Evolutionary conservation across 1,140 invertebrate species (phyloP).

Genomic region (Temnothorax longispinosus): DNA sequence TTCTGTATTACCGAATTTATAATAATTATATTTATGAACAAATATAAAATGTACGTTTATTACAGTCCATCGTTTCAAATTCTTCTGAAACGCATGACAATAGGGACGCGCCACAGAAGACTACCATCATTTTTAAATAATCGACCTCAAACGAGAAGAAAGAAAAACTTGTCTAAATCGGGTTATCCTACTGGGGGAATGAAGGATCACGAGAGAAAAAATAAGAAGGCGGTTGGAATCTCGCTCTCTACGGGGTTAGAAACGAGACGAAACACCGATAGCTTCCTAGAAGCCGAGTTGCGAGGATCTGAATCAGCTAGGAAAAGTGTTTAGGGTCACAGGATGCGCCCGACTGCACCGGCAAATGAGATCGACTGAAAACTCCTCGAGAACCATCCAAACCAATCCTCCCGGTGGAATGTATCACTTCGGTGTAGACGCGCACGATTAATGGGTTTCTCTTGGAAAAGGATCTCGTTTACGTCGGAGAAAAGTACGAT

Average conservation of each 20-base stretch:
- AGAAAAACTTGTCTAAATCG: conserved; percentile 1
- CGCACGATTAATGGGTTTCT: conserved; percentile 72
- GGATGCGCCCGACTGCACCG: conserved; percentile 70
- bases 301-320: conserved; percentile 61
- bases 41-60: neutral
- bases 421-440: conserved; percentile 72
- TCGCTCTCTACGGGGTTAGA: conserved; percentile 24
- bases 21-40: neutral
- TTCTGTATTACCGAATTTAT: neutral
- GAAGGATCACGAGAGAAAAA: conserved; percentile 25
- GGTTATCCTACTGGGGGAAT: conserved; percentile 3
- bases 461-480: conserved; percentile 74
- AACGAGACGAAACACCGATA: conserved; percentile 63
- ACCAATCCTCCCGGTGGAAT: conserved; percentile 60
- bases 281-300: conserved; percentile 53
- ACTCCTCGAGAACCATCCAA: conserved; percentile 58
- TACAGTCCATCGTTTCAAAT: neutral
- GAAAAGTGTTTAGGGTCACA: conserved; percentile 73
- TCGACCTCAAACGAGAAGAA: neutral
- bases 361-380: conserved; percentile 75
- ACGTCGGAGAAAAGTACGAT: conserved; percentile 65
- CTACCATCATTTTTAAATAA: neutral
- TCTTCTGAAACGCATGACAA: neutral
- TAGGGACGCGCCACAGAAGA: neutral
- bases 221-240: neutral